Evolutionary conservation across 2,113 vertebrate genomes (phyloP).

Genomic region (Tetrao urogallus): DNA sequence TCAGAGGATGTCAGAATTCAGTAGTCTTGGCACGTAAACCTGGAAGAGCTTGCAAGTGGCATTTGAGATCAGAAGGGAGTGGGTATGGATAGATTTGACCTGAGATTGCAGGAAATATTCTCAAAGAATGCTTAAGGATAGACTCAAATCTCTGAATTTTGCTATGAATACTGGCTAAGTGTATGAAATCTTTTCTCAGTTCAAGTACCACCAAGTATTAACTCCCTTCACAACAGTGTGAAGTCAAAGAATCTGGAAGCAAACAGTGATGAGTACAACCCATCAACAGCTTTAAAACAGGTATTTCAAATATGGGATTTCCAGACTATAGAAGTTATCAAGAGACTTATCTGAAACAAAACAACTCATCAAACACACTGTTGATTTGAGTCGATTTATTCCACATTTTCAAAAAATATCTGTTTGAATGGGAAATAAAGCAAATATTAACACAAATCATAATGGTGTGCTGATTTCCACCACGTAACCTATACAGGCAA

Average conservation of each 20-base stretch:
- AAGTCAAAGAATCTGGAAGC: not conserved
- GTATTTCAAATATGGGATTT: not conserved
- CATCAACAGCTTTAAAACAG: not conserved
- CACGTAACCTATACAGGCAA: not conserved
- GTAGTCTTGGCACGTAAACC: not conserved
- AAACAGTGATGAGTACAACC: not conserved
- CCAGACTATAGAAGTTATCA: not conserved
- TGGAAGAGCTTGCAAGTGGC: not conserved
- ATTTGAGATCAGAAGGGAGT: not conserved
- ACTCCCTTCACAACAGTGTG: not conserved
- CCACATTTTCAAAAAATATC: not conserved
- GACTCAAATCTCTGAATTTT: not conserved
- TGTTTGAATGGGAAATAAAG: not conserved
- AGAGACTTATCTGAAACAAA: not conserved
- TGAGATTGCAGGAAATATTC: not conserved
- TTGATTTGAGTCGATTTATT: not conserved
- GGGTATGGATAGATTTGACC: not conserved
- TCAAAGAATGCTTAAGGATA: not conserved
- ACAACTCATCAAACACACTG: not conserved
- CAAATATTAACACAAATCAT: not conserved
- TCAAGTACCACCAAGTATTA: not conserved
- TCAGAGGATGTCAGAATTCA: not conserved
- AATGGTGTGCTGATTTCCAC: not conserved
- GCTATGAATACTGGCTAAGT: not conserved
- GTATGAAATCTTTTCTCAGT: not conserved